phyloP scores from a whole-genome alignment of 2,113 vertebrate species.

The Cyphotilapia sp. region DNA sequence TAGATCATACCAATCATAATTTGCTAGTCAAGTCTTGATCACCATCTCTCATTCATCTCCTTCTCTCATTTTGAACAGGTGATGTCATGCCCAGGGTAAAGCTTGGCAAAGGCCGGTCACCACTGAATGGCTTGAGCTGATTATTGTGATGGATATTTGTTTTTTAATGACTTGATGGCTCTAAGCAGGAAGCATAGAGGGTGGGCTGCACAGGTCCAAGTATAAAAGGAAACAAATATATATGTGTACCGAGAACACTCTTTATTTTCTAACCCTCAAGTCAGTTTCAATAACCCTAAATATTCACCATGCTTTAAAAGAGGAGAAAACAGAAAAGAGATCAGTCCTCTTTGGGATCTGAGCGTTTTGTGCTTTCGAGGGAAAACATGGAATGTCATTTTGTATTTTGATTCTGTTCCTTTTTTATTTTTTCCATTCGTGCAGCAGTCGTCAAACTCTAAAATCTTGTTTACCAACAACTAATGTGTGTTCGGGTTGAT shows the following conservation, averaged over 20 bases:
- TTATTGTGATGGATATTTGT: background rate
- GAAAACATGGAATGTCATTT: background rate
- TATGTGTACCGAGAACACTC: background rate
- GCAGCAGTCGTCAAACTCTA: background rate
- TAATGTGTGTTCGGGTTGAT: conserved; percentile 61
- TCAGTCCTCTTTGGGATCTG: background rate
- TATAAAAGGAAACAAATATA: background rate
- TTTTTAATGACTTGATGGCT: background rate
- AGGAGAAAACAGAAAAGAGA: background rate
- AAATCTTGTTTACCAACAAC: conserved; percentile 43
- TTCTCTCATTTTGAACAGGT: background rate
- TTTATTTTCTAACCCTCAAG: background rate
- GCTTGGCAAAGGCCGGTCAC: background rate
- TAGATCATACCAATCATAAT: background rate
- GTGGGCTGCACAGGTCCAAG: background rate
- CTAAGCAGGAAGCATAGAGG: background rate
- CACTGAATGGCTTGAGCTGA: background rate
- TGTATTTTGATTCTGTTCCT: background rate
- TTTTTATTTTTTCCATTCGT: background rate
- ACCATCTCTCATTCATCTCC: background rate
- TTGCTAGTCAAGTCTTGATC: background rate
- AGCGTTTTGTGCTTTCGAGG: background rate
- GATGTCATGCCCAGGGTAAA: background rate
- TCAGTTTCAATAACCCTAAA: background rate
- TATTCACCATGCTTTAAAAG: background rate